Percentiles rank a stretch among this genome's conserved stretches.
phyloP scores from a whole-genome alignment of 2,888 invertebrate species.

The Ametastegia equiseti region DNA sequence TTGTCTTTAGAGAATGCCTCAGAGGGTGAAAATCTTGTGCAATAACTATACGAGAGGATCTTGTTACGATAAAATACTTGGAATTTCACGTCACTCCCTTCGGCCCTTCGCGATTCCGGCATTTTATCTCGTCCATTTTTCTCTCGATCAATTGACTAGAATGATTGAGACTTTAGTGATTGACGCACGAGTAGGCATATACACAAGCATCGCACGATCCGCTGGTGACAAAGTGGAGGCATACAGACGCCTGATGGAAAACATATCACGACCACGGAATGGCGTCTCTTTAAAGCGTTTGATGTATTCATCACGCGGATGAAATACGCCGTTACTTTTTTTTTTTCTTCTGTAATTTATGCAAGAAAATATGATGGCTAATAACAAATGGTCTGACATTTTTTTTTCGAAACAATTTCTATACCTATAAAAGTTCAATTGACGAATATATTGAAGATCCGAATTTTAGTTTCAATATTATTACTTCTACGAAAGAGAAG shows the following conservation, averaged over 20 bases:
- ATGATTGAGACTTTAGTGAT: constrained; percentile 45
- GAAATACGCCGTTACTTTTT: constrained; percentile 23
- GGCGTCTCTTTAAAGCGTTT: constrained; percentile 37
- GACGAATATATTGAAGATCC: too few species aligned
- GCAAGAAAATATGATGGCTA: neutral
- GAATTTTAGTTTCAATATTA: neutral
- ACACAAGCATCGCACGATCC: constrained; percentile 41
- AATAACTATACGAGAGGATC: constrained; percentile 12
- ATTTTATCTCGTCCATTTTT: constrained; percentile 40
- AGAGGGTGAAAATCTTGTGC: constrained; percentile 23
- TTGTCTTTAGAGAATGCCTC: neutral
- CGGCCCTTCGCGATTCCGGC: neutral
- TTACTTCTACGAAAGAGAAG: neutral
- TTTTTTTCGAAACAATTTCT: neutral
- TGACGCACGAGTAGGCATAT: constrained; percentile 41
- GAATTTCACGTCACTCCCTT: constrained; percentile 24
- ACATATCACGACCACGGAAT: constrained; percentile 38
- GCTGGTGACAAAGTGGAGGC: constrained; percentile 37
- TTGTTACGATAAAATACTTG: constrained; percentile 28
- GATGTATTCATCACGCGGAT: constrained; percentile 48
- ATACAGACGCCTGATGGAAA: constrained; percentile 35
- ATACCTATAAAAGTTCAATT: too few species aligned
- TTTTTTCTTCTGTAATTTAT: too few species aligned
- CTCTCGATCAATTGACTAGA: constrained; percentile 43
- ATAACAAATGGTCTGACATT: neutral